phyloP scores from a whole-genome alignment of 2,797 vertebrate genomes.

The Acrossocheilus wenchowensis region DNA sequence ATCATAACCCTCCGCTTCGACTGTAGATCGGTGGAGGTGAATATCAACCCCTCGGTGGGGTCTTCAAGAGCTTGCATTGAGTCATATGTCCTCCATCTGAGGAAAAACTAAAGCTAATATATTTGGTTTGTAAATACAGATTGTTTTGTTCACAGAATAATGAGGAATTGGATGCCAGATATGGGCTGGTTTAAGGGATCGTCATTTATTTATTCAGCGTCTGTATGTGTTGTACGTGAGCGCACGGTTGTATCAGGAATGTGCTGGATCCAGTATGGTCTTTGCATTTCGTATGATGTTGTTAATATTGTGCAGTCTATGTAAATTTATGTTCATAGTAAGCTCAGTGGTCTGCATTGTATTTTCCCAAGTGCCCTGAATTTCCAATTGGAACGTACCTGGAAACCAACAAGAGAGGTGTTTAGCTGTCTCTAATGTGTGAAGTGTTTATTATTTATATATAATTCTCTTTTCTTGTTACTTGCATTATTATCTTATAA shows the following conservation, averaged over 20 bases:
- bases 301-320: conserved; percentile 34
- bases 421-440: conserved; percentile 33
- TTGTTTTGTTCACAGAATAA: conserved; percentile 28
- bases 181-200: conserved; percentile 17
- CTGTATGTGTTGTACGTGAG: conserved; percentile 24
- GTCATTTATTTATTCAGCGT: conserved; percentile 43
- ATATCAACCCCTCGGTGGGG: conserved; percentile 40
- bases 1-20: conserved; percentile 43
- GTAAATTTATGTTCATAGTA: conserved; percentile 32
- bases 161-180: conserved; percentile 17
- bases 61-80: conserved; percentile 40
- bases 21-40: conserved; percentile 25
- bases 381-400: conserved; percentile 46
- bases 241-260: conserved; percentile 25
- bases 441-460: conserved; percentile 50
- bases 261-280: conserved; percentile 13
- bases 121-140: conserved; percentile 53
- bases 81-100: conserved; percentile 9
- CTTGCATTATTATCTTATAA: neutral
- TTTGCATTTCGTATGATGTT: conserved; percentile 22
- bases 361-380: conserved; percentile 50
- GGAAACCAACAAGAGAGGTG: conserved; percentile 10
- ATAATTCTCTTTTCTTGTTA: neutral
- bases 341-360: conserved; percentile 28
- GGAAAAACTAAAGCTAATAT: conserved; percentile 20